These are phyloP conservation scores for Oscarella lobularis DNA, from an alignment of 37 sponge, comb jelly and placozoan genomes.

Conservation along the genomic window DNA sequence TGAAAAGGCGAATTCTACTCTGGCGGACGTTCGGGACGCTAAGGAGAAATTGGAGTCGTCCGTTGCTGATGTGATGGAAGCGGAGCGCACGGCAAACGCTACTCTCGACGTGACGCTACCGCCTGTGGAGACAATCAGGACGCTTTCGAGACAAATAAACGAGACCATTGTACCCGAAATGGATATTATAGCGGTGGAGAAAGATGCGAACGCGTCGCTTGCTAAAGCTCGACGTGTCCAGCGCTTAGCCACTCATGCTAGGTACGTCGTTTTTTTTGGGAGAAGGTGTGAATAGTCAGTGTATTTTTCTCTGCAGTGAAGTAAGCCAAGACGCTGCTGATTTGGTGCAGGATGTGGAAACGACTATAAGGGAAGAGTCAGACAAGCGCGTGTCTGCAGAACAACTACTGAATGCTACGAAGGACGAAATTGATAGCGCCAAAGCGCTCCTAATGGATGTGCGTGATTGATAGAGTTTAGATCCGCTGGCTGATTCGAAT, in stretches of 20 bases:
- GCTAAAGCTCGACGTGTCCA: not conserved
- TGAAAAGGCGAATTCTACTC: not conserved
- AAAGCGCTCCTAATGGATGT: not conserved
- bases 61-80: not conserved
- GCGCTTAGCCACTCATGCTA: not conserved
- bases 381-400: not conserved
- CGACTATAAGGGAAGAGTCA: not conserved
- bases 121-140: not conserved
- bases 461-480: not conserved
- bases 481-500: not conserved
- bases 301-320: not conserved
- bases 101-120: not conserved
- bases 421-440: not conserved
- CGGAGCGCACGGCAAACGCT: not conserved
- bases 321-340: not conserved
- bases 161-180: not conserved
- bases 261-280: too few species aligned
- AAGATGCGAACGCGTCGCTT: not conserved
- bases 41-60: not conserved
- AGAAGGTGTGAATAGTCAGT: too few species aligned
- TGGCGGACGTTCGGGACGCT: not conserved
- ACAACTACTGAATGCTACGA: not conserved
- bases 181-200: not conserved
- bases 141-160: not conserved
- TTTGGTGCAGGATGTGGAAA: not conserved